These are phyloP conservation scores for Callyntrura sp. DNA, from an alignment of 2,888 invertebrate genomes.

Conservation along the genomic window DNA sequence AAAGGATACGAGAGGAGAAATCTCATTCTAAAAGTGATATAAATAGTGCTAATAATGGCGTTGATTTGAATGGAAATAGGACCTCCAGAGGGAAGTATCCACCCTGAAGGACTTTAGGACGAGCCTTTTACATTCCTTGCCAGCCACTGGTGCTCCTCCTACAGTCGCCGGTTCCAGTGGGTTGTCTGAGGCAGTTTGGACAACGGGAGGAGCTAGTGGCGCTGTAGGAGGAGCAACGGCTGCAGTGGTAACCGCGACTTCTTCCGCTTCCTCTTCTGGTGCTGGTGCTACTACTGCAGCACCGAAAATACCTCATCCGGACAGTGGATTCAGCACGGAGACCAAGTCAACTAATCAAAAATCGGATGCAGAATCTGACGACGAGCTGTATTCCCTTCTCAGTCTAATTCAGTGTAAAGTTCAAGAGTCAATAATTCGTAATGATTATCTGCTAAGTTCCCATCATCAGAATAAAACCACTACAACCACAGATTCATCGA, in stretches of 20 bases:
- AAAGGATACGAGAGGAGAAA: neutral
- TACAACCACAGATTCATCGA: constrained; percentile 39
- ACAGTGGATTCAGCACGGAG: constrained; percentile 82
- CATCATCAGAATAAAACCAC: constrained; percentile 57
- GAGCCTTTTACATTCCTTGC: constrained; percentile 80
- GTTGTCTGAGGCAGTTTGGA: constrained; percentile 75
- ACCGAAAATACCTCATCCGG: constrained; percentile 77
- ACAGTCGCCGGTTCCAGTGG: constrained; percentile 63
- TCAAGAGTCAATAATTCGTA: constrained; percentile 74
- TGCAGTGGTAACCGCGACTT: constrained; percentile 41
- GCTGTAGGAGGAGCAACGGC: constrained; percentile 56
- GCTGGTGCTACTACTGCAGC: constrained; percentile 46
- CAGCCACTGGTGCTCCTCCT: constrained; percentile 77
- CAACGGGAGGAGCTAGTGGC: constrained; percentile 59
- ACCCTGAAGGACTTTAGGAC: constrained; percentile 81
- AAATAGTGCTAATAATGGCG: constrained; percentile 16
- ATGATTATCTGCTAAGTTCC: constrained; percentile 72
- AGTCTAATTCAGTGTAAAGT: constrained; percentile 83
- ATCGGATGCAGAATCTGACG: constrained; percentile 81
- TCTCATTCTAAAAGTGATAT: neutral
- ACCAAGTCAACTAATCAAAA: constrained; percentile 81
- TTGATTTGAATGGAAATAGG: constrained; percentile 59
- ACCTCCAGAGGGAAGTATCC: constrained; percentile 79
- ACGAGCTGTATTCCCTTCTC: constrained; percentile 83
- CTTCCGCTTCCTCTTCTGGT: constrained; percentile 60